phyloP scores from a whole-genome alignment of 1,140 invertebrate species.

The Tetramorium alpestre region DNA sequence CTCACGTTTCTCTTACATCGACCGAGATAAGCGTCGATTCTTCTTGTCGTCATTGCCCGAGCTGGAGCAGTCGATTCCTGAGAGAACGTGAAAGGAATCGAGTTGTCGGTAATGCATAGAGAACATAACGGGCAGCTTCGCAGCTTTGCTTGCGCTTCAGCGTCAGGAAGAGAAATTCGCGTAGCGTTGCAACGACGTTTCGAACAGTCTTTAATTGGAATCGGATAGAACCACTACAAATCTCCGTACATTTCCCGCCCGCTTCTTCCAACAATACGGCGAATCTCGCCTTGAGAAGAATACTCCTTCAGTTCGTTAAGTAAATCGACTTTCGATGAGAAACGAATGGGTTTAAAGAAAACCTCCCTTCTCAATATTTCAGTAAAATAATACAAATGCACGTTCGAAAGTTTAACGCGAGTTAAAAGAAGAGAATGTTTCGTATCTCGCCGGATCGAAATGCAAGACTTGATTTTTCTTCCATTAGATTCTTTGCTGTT shows the following conservation, averaged over 20 bases:
- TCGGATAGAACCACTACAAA: conserved; percentile 45
- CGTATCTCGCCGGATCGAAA: not conserved
- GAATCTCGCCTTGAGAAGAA: conserved; percentile 40
- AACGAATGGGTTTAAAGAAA: not conserved
- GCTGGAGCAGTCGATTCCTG: not conserved
- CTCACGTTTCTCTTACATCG: not conserved
- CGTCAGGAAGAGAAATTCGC: not conserved
- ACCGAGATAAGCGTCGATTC: not conserved
- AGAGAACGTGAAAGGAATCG: conserved; percentile 5
- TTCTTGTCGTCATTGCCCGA: conserved; percentile 5
- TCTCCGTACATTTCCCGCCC: conserved; percentile 27
- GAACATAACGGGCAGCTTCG: not conserved
- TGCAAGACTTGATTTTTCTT: conserved; percentile 13
- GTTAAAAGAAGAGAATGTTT: conserved; percentile 14
- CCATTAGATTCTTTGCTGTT: conserved; percentile 18
- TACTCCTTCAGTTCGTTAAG: conserved; percentile 19
- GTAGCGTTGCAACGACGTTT: conserved; percentile 20
- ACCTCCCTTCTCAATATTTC: conserved; percentile 2
- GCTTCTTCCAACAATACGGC: not conserved
- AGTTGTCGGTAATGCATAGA: conserved; percentile 16
- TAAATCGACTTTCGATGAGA: conserved; percentile 62
- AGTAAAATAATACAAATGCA: conserved; percentile 18
- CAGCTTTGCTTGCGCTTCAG: not conserved
- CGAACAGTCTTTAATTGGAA: conserved; percentile 64
- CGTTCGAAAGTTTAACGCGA: conserved; percentile 6